Base-by-base conservation (phyloP, 2,888 invertebrate species). In the Trichacis sp. region DNA sequence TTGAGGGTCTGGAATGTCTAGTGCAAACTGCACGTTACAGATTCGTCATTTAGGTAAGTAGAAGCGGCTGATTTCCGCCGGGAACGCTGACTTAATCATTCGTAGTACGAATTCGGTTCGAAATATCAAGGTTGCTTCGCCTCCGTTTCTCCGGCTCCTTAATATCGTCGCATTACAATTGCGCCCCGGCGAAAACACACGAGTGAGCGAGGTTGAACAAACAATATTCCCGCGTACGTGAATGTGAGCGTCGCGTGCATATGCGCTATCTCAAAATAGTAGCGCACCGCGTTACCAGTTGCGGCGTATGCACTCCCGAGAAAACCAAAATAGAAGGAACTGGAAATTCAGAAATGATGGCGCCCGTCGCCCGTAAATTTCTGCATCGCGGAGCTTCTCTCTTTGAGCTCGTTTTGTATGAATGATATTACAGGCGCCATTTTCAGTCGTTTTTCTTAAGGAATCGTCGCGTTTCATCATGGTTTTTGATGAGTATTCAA, bases 261-360 rank as follows among this genome's bases (percentile, higher is more conserved):
- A n/a, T n/a, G 48, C 67, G 60, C 73, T 61, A 65, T 63, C 73
- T 77, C 74, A 74, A 73, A 77, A 75, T 75, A 76, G 76, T 71
- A 58, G 51, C 58, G 52, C 65, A 67, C n/a, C n/a, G n/a, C n/a
- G n/a, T n/a, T n/a, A n/a, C n/a, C n/a, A n/a, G n/a, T 76, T 79
- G 72, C 74, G 75, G 75, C 74, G 74, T 24, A 8, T 77, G 73
- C 56, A 61, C 60, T 61, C 53, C 46, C 49, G 53, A 56, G 67
- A 70, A 74, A 77, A 72, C 75, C 70, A 71, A 78, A 79, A 78
- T 78, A 78, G 78, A 79, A 73, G 71, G 70, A 68, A 65, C 67
- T 59, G 59, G 70, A 72, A 73, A 73, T 52, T 65, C 50, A 33
- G 53, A 42, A 45, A 53, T 56, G 52, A 56, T 60, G 51, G 38